phyloP scores from a whole-genome alignment of 1,140 invertebrate species.

The Papilio aristodemus region DNA sequence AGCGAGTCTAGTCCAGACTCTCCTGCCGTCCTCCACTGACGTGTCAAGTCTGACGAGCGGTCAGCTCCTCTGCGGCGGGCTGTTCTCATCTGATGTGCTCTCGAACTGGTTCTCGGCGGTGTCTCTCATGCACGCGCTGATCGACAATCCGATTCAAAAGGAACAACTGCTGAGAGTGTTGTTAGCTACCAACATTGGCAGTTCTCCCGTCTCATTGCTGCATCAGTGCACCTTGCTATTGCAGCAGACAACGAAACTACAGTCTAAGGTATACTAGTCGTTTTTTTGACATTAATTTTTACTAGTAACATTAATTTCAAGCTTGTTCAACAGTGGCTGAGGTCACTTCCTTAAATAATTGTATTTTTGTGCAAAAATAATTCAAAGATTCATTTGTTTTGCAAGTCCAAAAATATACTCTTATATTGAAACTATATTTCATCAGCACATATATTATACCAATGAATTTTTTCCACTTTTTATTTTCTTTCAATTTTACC shows the following conservation, averaged over 20 bases:
- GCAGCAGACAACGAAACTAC: constrained; percentile 91
- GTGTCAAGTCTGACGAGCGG: constrained; percentile 87
- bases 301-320: too few relatives aligned
- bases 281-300: too few relatives aligned
- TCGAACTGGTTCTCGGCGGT: constrained; percentile 99
- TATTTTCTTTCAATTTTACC: too few relatives aligned
- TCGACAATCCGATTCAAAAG: constrained; percentile 94
- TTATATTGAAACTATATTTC: too few relatives aligned
- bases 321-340: too few relatives aligned
- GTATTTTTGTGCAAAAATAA: too few relatives aligned
- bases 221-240: constrained; percentile 92
- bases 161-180: constrained; percentile 96
- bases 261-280: constrained; percentile 85
- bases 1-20: constrained; percentile 92
- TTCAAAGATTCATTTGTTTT: too few relatives aligned
- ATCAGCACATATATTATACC: too few relatives aligned
- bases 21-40: constrained; percentile 92
- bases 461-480: too few relatives aligned
- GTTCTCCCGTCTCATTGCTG: constrained; percentile 91
- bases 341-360: too few relatives aligned
- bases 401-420: too few relatives aligned
- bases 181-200: constrained; percentile 91
- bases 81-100: constrained; percentile 94
- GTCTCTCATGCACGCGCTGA: constrained; percentile 93
- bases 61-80: constrained; percentile 94